These are phyloP conservation scores for Heliconius sara DNA, from an alignment of 2,888 invertebrate genomes.

Conservation along the genomic window DNA sequence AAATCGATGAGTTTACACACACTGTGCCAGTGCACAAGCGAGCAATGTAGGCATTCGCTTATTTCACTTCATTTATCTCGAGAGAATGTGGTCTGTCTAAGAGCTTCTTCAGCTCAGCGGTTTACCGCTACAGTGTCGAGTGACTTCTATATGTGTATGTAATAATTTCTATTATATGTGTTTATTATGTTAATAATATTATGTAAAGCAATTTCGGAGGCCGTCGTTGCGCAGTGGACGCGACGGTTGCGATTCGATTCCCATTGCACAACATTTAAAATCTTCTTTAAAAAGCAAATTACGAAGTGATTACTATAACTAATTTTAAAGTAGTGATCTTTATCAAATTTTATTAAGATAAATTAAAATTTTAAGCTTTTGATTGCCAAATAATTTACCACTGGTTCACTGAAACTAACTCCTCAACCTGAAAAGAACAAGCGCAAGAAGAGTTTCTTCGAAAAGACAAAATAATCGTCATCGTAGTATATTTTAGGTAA, in stretches of 20 bases:
- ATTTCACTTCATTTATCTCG: conserved; percentile 29
- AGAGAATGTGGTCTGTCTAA: conserved; percentile 27
- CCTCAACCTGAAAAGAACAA: too few relatives aligned
- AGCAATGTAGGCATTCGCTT: background rate
- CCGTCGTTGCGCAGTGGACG: too few relatives aligned
- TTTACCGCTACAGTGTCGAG: conserved; percentile 31
- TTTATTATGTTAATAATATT: too few relatives aligned
- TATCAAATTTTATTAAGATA: background rate
- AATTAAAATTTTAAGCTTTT: background rate
- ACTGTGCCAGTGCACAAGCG: background rate
- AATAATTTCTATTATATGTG: too few relatives aligned
- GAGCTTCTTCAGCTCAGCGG: conserved; percentile 26
- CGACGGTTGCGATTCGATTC: too few relatives aligned
- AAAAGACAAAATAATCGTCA: too few relatives aligned
- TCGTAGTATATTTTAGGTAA: too few relatives aligned
- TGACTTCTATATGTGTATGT: conserved; percentile 8
- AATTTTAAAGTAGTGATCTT: background rate
- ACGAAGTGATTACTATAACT: background rate
- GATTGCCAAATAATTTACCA: background rate
- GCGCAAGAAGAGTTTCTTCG: too few relatives aligned
- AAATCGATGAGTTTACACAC: background rate
- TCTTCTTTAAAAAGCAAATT: too few relatives aligned
- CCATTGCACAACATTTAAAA: too few relatives aligned
- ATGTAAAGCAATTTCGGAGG: too few relatives aligned
- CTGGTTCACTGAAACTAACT: background rate